Evolutionary conservation across 2,113 vertebrate species (phyloP).

Genomic region (Tetraodon nigroviridis): DNA sequence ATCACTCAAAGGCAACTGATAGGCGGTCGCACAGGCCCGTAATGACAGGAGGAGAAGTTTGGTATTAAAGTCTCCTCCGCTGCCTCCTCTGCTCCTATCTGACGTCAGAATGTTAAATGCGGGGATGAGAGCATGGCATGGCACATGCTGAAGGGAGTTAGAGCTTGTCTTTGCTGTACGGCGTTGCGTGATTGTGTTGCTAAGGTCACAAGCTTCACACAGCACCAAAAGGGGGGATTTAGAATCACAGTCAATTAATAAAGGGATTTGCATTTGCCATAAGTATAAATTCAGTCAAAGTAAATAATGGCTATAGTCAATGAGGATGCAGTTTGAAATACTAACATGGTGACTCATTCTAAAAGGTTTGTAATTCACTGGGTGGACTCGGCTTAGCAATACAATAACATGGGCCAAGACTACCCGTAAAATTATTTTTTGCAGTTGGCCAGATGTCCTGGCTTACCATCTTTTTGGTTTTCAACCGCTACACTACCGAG

Average conservation of each 20-base stretch:
- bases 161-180: constrained; percentile 64
- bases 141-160: constrained; percentile 54
- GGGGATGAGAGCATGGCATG: constrained; percentile 69
- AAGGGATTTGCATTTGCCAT: constrained; percentile 38
- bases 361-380: constrained; percentile 41
- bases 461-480: constrained; percentile 26
- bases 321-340: constrained; percentile 17
- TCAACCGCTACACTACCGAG: constrained; percentile 31
- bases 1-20: constrained; percentile 77
- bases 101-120: constrained; percentile 76
- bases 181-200: constrained; percentile 51
- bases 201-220: constrained; percentile 34
- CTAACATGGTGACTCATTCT: constrained; percentile 35
- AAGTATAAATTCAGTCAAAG: constrained; percentile 39
- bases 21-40: constrained; percentile 70
- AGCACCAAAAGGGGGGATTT: constrained; percentile 21
- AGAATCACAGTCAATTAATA: constrained; percentile 39
- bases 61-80: constrained; percentile 72
- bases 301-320: constrained; percentile 36
- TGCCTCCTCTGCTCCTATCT: constrained; percentile 67
- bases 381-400: constrained; percentile 41
- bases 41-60: constrained; percentile 79
- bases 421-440: constrained; percentile 39
- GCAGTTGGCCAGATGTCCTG: constrained; percentile 31
- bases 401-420: constrained; percentile 36